Conservation (phyloP, 2,888 invertebrate genomes). For the Sphecodes monilicornis region DNA sequence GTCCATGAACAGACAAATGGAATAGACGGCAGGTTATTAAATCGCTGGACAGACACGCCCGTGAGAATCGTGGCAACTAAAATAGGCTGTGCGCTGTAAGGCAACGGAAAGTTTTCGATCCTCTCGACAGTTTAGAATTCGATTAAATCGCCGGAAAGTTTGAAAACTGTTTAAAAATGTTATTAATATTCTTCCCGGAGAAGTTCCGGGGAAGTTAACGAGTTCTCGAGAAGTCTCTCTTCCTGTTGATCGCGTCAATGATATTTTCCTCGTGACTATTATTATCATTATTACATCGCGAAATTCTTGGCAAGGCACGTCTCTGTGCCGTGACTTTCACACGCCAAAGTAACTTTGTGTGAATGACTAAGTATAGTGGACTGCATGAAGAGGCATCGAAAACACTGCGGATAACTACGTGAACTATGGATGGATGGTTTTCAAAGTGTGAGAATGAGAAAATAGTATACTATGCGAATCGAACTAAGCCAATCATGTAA, state of each 20-base stretch:
- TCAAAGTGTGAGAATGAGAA: too few relatives aligned
- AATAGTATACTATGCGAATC: too few relatives aligned
- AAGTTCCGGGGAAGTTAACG: not conserved
- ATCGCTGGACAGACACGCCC: not conserved
- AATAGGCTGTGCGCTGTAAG: conserved; percentile 8
- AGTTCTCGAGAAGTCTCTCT: not conserved
- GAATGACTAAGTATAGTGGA: too few relatives aligned
- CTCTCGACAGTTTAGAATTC: conserved; percentile 37
- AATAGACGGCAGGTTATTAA: conserved; percentile 10
- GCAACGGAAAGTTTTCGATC: conserved; percentile 22
- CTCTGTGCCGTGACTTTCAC: too few relatives aligned
- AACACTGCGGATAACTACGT: too few relatives aligned
- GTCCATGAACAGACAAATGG: conserved; percentile 16
- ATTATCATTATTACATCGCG: too few relatives aligned
- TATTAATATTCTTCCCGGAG: conserved; percentile 37
- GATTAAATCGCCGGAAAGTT: conserved; percentile 34
- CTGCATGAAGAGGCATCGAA: too few relatives aligned
- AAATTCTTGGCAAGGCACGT: too few relatives aligned
- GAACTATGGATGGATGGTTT: too few relatives aligned
- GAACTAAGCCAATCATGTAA: too few relatives aligned
- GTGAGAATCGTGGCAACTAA: conserved; percentile 16
- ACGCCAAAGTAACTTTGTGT: too few relatives aligned
- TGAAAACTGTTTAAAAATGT: conserved; percentile 2
- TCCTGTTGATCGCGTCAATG: not conserved
- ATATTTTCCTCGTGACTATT: not conserved